Percentiles rank a stretch among this genome's conserved stretches.
These are phyloP conservation scores for Clavelina lepadiformis DNA, from an alignment of 23 tunicate genomes.

Conservation along the genomic window DNA sequence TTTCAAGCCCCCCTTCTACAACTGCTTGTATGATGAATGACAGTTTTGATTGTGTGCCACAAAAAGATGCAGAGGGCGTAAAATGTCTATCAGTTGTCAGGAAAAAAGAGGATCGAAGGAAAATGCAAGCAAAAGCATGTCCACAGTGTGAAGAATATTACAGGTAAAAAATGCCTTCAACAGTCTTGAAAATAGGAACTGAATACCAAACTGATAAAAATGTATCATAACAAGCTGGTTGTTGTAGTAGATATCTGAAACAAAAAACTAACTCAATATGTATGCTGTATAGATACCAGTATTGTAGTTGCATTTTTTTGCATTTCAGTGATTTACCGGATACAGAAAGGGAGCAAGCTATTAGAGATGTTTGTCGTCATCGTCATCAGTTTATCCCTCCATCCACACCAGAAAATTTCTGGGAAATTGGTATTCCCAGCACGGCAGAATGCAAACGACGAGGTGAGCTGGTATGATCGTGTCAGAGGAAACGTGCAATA, in stretches of 20 bases:
- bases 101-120: conserved; percentile 45
- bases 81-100: conserved; percentile 47
- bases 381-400: conserved; percentile 56
- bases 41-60: no score
- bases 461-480: conserved; percentile 52
- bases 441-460: conserved; percentile 72
- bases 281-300: no score
- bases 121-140: conserved; percentile 41
- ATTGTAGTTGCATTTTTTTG: conserved; percentile 2
- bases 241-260: no score
- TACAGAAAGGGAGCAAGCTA: conserved; percentile 32
- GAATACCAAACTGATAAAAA: no score
- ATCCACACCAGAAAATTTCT: conserved; percentile 72
- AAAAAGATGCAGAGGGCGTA: conserved; percentile 17
- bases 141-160: conserved; percentile 68
- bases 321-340: conserved; percentile 58
- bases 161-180: conserved; percentile 9
- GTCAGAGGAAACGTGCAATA: no score
- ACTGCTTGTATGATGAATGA: no score
- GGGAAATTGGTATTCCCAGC: conserved; percentile 84
- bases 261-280: no score
- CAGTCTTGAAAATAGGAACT: not conserved
- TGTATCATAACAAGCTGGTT: no score
- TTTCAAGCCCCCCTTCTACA: no score
- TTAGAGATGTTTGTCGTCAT: conserved; percentile 71